Percentiles rank a stretch among this genome's conserved stretches.
These are phyloP conservation scores for Lasioglossum calceatum DNA, from an alignment of 2,888 invertebrate genomes.

Conservation along the genomic window DNA sequence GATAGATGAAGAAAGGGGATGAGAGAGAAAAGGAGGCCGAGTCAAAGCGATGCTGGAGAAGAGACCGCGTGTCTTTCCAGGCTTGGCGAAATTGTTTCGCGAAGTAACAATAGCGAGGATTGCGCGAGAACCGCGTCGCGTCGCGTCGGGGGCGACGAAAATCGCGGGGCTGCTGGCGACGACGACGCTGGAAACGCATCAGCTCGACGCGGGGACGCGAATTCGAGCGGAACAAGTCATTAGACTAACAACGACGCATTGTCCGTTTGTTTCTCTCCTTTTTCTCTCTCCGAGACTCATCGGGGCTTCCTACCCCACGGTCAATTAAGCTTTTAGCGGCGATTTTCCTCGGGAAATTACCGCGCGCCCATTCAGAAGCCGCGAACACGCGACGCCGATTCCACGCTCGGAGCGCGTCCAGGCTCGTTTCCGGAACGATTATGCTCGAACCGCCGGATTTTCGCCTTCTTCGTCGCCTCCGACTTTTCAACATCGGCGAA, in stretches of 20 bases:
- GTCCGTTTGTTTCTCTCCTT: conserved; percentile 43
- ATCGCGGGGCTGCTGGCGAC: conserved; percentile 25
- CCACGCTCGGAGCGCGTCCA: conserved; percentile 47
- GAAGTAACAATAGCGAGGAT: conserved; percentile 19
- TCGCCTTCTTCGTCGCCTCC: background rate
- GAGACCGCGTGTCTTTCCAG: conserved; percentile 44
- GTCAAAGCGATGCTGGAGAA: conserved; percentile 8
- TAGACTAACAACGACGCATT: conserved; percentile 61
- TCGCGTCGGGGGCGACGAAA: background rate
- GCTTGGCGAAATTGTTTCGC: conserved; percentile 34
- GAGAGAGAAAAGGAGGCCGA: background rate
- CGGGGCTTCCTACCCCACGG: conserved; percentile 31
- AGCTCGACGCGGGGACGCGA: conserved; percentile 3
- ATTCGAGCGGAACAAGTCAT: conserved; percentile 49
- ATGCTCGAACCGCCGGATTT: conserved; percentile 24
- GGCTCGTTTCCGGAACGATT: conserved; percentile 61
- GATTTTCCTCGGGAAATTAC: conserved; percentile 61
- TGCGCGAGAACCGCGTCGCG: conserved; percentile 4
- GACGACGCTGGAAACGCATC: conserved; percentile 31
- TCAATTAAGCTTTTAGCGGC: conserved; percentile 71
- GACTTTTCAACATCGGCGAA: background rate
- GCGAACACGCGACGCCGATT: conserved; percentile 36
- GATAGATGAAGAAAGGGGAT: background rate
- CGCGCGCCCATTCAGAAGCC: conserved; percentile 29
- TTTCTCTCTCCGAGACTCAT: background rate